phyloP scores from a whole-genome alignment of 1,140 invertebrate genomes.

The Ephestia elutella region DNA sequence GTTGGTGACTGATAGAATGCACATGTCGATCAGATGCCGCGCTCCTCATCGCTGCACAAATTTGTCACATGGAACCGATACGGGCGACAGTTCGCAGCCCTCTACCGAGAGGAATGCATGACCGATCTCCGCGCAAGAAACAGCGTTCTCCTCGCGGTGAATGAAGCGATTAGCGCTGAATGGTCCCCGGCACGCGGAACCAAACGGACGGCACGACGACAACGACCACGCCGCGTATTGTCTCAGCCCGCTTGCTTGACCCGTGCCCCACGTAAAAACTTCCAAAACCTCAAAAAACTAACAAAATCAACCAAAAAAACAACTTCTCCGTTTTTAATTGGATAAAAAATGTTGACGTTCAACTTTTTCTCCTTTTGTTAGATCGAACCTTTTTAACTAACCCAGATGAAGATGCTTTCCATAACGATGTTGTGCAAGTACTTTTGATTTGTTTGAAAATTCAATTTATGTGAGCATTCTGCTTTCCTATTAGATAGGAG shows the following conservation, averaged over 20 bases:
- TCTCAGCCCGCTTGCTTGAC: constrained; percentile 67
- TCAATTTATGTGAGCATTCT: neutral
- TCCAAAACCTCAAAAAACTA: constrained; percentile 37
- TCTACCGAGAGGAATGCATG: constrained; percentile 53
- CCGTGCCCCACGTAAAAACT: constrained; percentile 66
- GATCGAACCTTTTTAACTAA: constrained; percentile 9
- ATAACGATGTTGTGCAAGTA: neutral
- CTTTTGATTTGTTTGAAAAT: neutral
- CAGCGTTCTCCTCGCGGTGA: constrained; percentile 47
- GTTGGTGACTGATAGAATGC: constrained; percentile 3
- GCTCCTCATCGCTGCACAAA: constrained; percentile 2
- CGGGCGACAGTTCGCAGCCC: constrained; percentile 18
- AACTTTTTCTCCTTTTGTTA: constrained; percentile 21
- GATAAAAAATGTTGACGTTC: constrained; percentile 47
- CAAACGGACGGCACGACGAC: constrained; percentile 56
- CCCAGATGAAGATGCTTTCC: constrained; percentile 22
- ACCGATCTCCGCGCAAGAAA: constrained; percentile 56
- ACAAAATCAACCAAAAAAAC: constrained; percentile 42
- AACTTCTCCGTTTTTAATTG: constrained; percentile 47
- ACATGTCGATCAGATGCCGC: neutral
- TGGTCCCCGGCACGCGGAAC: constrained; percentile 66
- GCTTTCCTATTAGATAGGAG: neutral
- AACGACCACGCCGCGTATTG: constrained; percentile 53
- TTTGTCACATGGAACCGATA: constrained; percentile 9
- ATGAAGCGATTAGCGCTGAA: constrained; percentile 72